phyloP scores from a whole-genome alignment of 1,140 invertebrate species.

The Stegodyphus mimosarum region DNA sequence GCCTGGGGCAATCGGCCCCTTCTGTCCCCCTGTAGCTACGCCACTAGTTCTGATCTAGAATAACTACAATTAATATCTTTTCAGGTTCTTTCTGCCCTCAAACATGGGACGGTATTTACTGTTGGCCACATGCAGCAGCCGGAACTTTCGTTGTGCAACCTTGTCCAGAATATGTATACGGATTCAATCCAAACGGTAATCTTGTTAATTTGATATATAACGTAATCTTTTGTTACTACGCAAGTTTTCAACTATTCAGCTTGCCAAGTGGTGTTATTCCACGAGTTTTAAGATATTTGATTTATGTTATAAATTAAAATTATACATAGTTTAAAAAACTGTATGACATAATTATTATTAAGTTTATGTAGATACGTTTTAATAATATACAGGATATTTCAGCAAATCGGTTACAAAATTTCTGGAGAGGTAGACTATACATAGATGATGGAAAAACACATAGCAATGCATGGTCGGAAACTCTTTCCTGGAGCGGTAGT shows the following conservation, averaged over 20 bases:
- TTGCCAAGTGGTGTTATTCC: neutral
- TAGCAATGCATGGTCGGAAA: too few relatives aligned
- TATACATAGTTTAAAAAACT: neutral
- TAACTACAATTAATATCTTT: neutral
- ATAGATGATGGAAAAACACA: too few relatives aligned
- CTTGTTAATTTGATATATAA: neutral
- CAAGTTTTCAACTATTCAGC: conserved; percentile 5
- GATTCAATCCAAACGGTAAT: conserved; percentile 61
- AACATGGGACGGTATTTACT: conserved; percentile 61
- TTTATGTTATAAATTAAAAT: neutral
- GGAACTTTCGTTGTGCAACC: conserved; percentile 33
- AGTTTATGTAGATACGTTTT: neutral
- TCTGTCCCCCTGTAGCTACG: neutral
- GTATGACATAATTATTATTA: too few relatives aligned
- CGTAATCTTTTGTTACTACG: neutral
- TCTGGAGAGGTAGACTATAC: too few relatives aligned
- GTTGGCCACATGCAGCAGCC: conserved; percentile 57
- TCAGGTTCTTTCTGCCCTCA: conserved; percentile 49
- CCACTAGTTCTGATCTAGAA: neutral
- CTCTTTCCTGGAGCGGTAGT: too few relatives aligned
- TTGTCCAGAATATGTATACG: conserved; percentile 58
- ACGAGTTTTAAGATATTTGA: neutral
- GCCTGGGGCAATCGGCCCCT: too few relatives aligned
- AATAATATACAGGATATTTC: neutral
- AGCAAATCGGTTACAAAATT: too few relatives aligned